These are phyloP conservation scores for Folsomia manolachei DNA, from an alignment of 2,888 invertebrate genomes.

Conservation along the genomic window DNA sequence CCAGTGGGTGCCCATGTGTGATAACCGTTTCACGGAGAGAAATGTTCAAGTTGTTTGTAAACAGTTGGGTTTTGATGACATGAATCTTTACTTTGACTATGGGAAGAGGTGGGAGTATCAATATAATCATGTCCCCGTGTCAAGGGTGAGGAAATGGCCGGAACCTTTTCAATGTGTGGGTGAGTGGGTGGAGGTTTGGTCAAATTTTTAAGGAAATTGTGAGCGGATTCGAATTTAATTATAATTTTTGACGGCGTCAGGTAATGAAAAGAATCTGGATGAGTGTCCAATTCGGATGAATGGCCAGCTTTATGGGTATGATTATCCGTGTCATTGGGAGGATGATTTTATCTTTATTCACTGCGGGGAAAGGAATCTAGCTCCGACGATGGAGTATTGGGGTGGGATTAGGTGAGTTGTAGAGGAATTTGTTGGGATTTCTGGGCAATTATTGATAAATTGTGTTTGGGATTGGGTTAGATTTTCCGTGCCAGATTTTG, in stretches of 20 bases:
- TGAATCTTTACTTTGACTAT: slow-evolving; percentile 83
- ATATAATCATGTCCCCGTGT: slow-evolving; percentile 80
- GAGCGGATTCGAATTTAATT: background rate
- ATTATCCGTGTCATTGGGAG: slow-evolving; percentile 84
- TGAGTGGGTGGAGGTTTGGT: slow-evolving; percentile 14
- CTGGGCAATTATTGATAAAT: background rate
- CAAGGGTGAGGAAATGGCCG: slow-evolving; percentile 90
- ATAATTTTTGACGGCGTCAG: slow-evolving; percentile 37
- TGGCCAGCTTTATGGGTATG: slow-evolving; percentile 78
- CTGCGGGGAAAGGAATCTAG: slow-evolving; percentile 72
- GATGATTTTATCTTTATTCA: slow-evolving; percentile 88
- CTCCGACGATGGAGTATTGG: slow-evolving; percentile 76
- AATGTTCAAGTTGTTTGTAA: slow-evolving; percentile 96
- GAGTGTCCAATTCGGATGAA: slow-evolving; percentile 69
- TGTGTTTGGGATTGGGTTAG: slow-evolving; percentile 55
- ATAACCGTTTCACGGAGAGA: slow-evolving; percentile 84
- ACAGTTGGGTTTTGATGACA: slow-evolving; percentile 82
- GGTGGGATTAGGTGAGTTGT: slow-evolving; percentile 87
- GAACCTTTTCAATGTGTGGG: slow-evolving; percentile 74
- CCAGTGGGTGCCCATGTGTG: slow-evolving; percentile 97
- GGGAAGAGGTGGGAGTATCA: slow-evolving; percentile 84
- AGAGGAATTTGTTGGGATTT: slow-evolving; percentile 23
- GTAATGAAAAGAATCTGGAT: slow-evolving; percentile 55
- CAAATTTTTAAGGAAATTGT: background rate
- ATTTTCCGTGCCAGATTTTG: slow-evolving; percentile 84